These are phyloP conservation scores for Argynnis bischoffii DNA, from an alignment of 2,888 invertebrate genomes.

Conservation along the genomic window DNA sequence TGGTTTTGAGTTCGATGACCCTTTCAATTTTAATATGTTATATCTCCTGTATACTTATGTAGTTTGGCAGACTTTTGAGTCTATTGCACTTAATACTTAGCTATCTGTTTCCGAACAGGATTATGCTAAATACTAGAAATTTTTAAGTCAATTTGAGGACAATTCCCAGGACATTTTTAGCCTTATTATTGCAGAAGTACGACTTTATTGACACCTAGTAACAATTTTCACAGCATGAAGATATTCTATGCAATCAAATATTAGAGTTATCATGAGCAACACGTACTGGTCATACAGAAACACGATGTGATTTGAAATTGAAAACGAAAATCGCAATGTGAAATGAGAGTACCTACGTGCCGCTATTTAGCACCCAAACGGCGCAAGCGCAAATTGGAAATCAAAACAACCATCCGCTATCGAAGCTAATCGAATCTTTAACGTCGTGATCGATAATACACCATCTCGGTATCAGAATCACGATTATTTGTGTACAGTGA, in stretches of 20 bases:
- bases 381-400: conserved; percentile 81
- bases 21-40: too few species aligned
- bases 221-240: conserved; percentile 21
- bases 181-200: neutral
- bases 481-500: conserved; percentile 67
- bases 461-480: conserved; percentile 78
- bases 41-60: too few species aligned
- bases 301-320: conserved; percentile 50
- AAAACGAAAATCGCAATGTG: conserved; percentile 71
- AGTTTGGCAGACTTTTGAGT: too few species aligned
- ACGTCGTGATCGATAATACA: conserved; percentile 78
- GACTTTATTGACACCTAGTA: conserved; percentile 17
- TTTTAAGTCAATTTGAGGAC: too few species aligned
- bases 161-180: neutral
- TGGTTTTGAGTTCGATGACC: too few species aligned
- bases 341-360: conserved; percentile 70
- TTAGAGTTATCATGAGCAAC: conserved; percentile 38
- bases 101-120: too few species aligned
- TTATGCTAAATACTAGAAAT: too few species aligned
- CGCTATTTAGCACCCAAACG: conserved; percentile 78
- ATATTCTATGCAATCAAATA: conserved; percentile 35
- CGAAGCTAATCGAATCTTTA: conserved; percentile 77
- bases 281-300: conserved; percentile 35
- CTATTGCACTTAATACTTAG: too few species aligned
- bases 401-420: conserved; percentile 80